Evolutionary conservation across 2,797 vertebrate species (phyloP).

Genomic region (Pogoniulus pusillus): DNA sequence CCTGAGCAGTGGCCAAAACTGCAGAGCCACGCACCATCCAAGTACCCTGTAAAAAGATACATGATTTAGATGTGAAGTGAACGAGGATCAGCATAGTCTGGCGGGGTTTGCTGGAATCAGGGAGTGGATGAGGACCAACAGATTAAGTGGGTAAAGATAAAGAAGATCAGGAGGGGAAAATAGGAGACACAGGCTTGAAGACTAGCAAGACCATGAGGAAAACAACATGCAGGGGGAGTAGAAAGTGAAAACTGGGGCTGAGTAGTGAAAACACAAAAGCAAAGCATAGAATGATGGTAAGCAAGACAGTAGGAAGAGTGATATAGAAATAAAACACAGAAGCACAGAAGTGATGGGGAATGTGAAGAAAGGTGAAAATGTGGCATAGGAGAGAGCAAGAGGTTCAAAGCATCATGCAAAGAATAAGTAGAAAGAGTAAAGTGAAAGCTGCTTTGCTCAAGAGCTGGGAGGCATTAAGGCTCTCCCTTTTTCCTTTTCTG

Average conservation of each 20-base stretch:
- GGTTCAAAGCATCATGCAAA: not conserved
- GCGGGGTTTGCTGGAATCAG: not conserved
- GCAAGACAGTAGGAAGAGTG: not conserved
- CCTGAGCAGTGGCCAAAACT: not conserved
- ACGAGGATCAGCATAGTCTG: not conserved
- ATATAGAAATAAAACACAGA: constrained; percentile 26
- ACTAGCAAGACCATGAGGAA: not conserved
- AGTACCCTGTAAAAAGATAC: not conserved
- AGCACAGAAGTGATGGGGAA: not conserved
- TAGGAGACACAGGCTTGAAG: rapidly evolving
- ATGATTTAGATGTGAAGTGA: not conserved
- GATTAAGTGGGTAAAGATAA: not conserved
- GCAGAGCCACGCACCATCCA: not conserved
- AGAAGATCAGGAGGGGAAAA: not conserved
- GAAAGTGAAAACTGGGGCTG: not conserved
- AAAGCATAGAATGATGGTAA: not conserved
- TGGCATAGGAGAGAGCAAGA: not conserved
- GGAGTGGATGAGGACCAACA: not conserved
- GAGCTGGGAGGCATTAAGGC: not conserved
- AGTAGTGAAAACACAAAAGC: not conserved
- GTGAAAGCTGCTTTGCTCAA: not conserved
- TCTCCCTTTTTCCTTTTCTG: not conserved
- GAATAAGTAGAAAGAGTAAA: not conserved
- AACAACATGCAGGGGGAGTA: not conserved
- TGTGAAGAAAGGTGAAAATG: rapidly evolving